Conservation (phyloP, 2,113 vertebrate species). For the Ranitomeya imitator region DNA sequence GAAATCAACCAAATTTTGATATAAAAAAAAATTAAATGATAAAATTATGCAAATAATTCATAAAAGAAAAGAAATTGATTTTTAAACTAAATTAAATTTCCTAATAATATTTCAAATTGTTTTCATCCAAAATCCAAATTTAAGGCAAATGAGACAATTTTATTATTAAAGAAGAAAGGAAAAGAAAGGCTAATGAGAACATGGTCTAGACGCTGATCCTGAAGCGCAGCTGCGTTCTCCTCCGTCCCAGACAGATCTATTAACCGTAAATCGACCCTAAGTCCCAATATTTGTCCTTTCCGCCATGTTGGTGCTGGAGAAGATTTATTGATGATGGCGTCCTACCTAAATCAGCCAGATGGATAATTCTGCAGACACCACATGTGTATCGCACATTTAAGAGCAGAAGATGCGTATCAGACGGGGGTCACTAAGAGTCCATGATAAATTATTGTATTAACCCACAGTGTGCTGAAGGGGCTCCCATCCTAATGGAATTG, state of each 20-base stretch:
- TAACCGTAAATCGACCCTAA: conserved; percentile 17
- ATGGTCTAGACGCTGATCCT: neutral
- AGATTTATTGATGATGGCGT: conserved; percentile 40
- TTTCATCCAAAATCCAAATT: neutral
- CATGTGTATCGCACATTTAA: conserved; percentile 37
- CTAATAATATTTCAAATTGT: neutral
- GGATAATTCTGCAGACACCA: conserved; percentile 22
- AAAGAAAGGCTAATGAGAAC: conserved; percentile 10
- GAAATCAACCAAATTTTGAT: neutral
- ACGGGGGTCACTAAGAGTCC: conserved; percentile 41
- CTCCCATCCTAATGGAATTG: neutral
- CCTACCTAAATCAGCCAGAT: conserved; percentile 46
- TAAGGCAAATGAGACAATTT: neutral
- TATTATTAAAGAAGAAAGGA: neutral
- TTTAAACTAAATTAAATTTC: neutral
- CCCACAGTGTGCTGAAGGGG: neutral
- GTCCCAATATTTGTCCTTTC: conserved; percentile 21
- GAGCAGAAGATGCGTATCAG: conserved; percentile 33
- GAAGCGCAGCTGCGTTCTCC: conserved; percentile 22
- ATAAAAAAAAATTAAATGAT: neutral
- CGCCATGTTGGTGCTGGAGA: conserved; percentile 35
- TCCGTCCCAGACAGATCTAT: conserved; percentile 23
- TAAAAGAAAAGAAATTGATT: neutral
- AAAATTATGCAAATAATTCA: neutral
- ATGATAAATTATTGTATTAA: conserved; percentile 26